Percentiles rank a stretch among this genome's conserved stretches.
phyloP scores from a whole-genome alignment of 2,113 vertebrate species.

The Platanista minor region DNA sequence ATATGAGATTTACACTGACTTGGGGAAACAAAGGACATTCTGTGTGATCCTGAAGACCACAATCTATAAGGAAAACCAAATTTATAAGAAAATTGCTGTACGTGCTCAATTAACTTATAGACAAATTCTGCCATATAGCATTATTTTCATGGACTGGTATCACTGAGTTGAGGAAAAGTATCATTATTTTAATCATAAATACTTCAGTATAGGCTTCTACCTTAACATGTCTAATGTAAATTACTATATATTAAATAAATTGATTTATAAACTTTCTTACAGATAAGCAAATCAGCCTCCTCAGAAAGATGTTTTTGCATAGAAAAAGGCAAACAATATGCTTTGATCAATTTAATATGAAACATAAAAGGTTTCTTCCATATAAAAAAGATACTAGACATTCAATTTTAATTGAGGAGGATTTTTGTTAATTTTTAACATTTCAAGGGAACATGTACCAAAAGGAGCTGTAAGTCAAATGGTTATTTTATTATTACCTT shows the following conservation, averaged over 20 bases:
- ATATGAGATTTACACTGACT: neutral
- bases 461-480: neutral
- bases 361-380: constrained; percentile 13
- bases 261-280: constrained; percentile 6
- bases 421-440: constrained; percentile 26
- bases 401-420: constrained; percentile 6
- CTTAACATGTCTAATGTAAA: neutral
- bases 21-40: neutral
- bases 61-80: neutral
- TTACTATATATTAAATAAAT: neutral
- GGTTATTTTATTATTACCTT: neutral
- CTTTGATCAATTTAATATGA: constrained; percentile 10
- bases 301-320: neutral
- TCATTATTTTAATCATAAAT: neutral
- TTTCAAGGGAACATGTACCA: neutral
- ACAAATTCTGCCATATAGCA: neutral
- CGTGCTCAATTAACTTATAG: neutral
- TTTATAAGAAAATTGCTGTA: neutral
- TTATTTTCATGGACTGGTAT: neutral
- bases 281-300: neutral
- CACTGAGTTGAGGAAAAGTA: neutral
- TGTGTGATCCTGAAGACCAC: neutral
- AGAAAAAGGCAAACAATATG: neutral
- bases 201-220: neutral
- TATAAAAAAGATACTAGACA: neutral